These are phyloP conservation scores for Erethizon dorsatum DNA, from an alignment of 2,797 vertebrate genomes.

Conservation along the genomic window DNA sequence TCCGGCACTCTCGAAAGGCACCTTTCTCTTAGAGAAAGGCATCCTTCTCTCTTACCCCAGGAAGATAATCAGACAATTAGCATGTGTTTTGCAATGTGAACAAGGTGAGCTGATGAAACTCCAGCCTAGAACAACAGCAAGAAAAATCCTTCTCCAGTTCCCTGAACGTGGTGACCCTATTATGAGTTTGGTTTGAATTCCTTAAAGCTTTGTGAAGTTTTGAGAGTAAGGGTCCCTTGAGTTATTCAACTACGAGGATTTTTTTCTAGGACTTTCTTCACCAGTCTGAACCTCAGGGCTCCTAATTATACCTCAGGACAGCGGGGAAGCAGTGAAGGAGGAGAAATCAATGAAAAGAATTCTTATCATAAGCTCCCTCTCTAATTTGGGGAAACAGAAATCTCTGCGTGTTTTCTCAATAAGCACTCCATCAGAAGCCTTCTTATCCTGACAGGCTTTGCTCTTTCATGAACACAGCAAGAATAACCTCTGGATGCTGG, in stretches of 20 bases:
- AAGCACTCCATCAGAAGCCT: conserved; percentile 87
- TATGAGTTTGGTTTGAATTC: background rate
- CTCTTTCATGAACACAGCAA: conserved; percentile 90
- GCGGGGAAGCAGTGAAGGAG: conserved; percentile 66
- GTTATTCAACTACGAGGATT: conserved; percentile 27
- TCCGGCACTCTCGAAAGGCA: background rate
- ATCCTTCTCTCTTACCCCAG: background rate
- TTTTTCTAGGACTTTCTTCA: conserved; percentile 52
- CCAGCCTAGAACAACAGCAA: background rate
- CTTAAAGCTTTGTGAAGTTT: conserved; percentile 53
- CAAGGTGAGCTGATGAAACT: background rate
- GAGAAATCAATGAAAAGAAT: conserved; percentile 79
- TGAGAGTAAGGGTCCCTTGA: conserved; percentile 36
- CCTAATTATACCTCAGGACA: conserved; percentile 60
- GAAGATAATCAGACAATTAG: background rate
- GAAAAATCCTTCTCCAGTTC: conserved; percentile 21
- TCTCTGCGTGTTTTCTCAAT: conserved; percentile 89
- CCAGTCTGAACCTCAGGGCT: conserved; percentile 46
- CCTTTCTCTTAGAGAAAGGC: background rate
- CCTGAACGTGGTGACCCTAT: background rate
- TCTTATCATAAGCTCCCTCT: conserved; percentile 85
- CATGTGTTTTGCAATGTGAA: background rate
- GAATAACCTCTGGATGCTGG: conserved; percentile 88
- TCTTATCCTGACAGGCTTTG: conserved; percentile 88
- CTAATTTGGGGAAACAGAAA: conserved; percentile 88